Percentiles rank a stretch among this genome's conserved stretches.
These are phyloP conservation scores for Plebejus melissa DNA, from an alignment of 2,888 invertebrate genomes.

Conservation along the genomic window DNA sequence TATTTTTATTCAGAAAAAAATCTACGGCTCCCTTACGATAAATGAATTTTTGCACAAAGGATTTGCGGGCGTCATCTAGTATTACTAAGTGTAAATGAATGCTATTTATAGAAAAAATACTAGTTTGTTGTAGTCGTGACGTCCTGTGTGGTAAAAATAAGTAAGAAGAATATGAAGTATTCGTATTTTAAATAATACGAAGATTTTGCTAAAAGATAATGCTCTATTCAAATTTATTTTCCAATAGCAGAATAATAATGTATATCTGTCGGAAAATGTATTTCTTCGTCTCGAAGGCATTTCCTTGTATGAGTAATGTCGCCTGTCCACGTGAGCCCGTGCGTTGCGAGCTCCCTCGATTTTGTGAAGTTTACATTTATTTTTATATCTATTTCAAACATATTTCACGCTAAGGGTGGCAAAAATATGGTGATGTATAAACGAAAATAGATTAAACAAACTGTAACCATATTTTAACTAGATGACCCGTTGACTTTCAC, in stretches of 20 bases:
- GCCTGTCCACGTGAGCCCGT: conserved; percentile 26
- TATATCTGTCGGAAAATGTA: not conserved
- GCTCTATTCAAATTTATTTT: conserved; percentile 15
- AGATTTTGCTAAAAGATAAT: not conserved
- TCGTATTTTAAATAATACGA: not conserved
- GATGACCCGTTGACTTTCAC: no score
- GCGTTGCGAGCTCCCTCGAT: conserved; percentile 27
- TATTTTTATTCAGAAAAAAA: no score
- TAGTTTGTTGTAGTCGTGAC: no score
- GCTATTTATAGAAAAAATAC: no score
- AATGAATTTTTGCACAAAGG: no score
- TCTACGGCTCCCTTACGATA: no score
- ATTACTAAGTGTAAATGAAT: no score
- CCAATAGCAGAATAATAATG: not conserved
- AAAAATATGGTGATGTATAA: not conserved
- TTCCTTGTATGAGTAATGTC: conserved; percentile 28
- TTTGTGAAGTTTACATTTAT: conserved; percentile 26
- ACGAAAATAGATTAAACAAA: no score
- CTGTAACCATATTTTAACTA: no score
- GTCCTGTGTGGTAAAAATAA: no score
- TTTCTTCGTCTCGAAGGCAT: conserved; percentile 28
- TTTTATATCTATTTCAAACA: conserved; percentile 18
- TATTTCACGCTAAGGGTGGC: not conserved
- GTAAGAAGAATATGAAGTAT: no score
- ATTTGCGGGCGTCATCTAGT: no score